Conservation (phyloP, 2,797 vertebrate species). For the Platyrinchus mystaceus region DNA sequence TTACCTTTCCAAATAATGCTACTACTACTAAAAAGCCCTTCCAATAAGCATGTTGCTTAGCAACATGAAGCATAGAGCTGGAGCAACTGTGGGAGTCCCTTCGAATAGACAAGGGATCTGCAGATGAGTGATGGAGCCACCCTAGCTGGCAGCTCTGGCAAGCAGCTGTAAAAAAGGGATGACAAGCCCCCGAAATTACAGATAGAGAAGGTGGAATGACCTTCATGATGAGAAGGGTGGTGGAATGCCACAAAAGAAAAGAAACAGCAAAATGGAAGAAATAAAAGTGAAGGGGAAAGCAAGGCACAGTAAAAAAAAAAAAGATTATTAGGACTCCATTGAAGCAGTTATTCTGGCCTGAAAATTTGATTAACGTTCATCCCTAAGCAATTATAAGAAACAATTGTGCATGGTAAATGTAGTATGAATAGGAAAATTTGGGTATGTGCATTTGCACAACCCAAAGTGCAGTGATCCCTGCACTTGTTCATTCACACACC, state of each 20-base stretch:
- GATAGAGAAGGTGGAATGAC: not conserved
- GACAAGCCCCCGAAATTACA: not conserved
- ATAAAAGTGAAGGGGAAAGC: not conserved
- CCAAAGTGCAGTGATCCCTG: not conserved
- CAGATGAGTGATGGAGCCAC: not conserved
- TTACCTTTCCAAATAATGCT: constrained; percentile 27
- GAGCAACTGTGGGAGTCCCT: constrained; percentile 25
- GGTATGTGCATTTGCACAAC: not conserved
- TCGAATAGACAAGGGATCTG: constrained; percentile 48
- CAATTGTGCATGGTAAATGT: not conserved
- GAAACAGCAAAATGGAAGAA: not conserved
- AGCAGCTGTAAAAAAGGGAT: not conserved
- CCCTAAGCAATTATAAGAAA: not conserved
- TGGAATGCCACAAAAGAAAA: not conserved
- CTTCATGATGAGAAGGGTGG: not conserved
- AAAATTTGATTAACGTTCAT: not conserved
- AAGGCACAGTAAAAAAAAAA: not conserved
- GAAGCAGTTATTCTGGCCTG: not conserved
- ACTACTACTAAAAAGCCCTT: constrained; percentile 21
- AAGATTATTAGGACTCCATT: not conserved
- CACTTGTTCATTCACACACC: not conserved
- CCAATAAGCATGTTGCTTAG: constrained; percentile 69
- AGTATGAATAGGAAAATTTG: not conserved
- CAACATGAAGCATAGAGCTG: constrained; percentile 54
- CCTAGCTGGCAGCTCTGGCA: not conserved